Base-by-base conservation (phyloP, 2,888 invertebrate genomes). In the Amorpha juglandis region DNA sequence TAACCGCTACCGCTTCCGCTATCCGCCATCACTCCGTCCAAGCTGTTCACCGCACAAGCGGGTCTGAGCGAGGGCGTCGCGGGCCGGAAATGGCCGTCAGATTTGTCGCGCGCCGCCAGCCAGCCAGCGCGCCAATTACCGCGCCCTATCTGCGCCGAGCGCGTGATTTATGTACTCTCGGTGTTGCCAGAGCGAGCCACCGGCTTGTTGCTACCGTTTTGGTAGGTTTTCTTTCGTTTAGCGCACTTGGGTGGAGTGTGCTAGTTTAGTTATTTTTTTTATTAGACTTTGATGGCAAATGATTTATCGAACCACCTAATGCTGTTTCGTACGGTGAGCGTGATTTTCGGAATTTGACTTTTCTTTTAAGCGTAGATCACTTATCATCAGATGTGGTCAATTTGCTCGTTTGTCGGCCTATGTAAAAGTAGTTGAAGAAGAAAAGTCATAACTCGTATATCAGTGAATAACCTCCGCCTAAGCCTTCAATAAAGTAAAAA, bases 21-120 rank as follows among this genome's bases (percentile, higher is more conserved):
- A 12, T 19, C 6, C 42, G 58, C 58, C 4, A 6, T 27, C 33
- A 33, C 14, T 52, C 52, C 4, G 12, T 12, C 52, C 52, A 19
- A 7, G 8, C 1, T 21, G 12, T 19, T 19, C 1, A 16, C 51
- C 35, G n/a, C n/a, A 27, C 63, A 27, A 42, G 42, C 45, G 63
- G 51, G 21, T 52, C 33, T 51, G 9, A 12, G 38, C 11, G 58
- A 21, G 62, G 51, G 21, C 21, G 19, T 33, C n/a, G 45, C 33
- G 55, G 58, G 45, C 80, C 83, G 86, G 86, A 86, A 88, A 84
- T 83, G 86, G 83, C 83, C 83, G 86, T 83, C 87, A 83, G 87
- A 88, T 88, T 88, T 88, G 89, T 87, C 88, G 88, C 80, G 76
- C 81, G 80, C 82, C 82, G 80, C 80, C 82, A 80, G 79, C 79